Evolutionary conservation across 2,113 vertebrate species (phyloP), one percentile per base, ranked within the genome.

Genomic region (Murina feae): DNA sequence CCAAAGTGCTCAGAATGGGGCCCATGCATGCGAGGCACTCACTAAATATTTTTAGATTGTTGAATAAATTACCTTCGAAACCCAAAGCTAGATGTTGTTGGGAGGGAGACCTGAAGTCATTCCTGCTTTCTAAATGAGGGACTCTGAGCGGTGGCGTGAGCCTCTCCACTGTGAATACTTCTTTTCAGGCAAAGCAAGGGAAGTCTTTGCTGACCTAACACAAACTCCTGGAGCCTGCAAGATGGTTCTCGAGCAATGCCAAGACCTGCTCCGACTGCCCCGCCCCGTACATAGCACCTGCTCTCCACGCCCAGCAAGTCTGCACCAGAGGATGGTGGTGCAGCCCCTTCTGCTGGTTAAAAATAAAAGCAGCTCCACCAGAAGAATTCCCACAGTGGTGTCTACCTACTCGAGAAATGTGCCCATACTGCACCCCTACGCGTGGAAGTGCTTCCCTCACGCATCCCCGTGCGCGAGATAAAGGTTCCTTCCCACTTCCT

Each of bases 151-250:
- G 28, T 25, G 42, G 14, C 4, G 23, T 32, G 66, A 60, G 68
- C 35, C 28, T 35, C 79, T 53, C 80, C 53, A 28, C 66, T 42
- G 37, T 37, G 63, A 92, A 49, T 17, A n/a, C 79, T 49, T 86
- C 60, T 53, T 65, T 71, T 91, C 84, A 17, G 53, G 69, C 80
- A 91, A 65, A 74, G 55, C 0, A 20, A 74, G n/a, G 49, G 9
- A 55, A 86, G 49, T 68, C 83, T 72, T n/a, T 71, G 79, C 79
- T 91, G 55, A 83, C 88, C 81, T 86, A 55, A 82, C 35, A 51
- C 37, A 28, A 39, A 65, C 66, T 86, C 47, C 72, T 42, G 53
- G 83, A 94, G 72, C 5, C 51, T 23, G 63, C 78, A 91, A 69
- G n/a, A 51, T 72, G 79, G 95, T 47, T 72, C 63, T 58, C 1